A percentile compares a stretch with the other conserved stretches of the same genome.
Conservation (phyloP, 2,113 vertebrate species). For the Lepus europaeus region DNA sequence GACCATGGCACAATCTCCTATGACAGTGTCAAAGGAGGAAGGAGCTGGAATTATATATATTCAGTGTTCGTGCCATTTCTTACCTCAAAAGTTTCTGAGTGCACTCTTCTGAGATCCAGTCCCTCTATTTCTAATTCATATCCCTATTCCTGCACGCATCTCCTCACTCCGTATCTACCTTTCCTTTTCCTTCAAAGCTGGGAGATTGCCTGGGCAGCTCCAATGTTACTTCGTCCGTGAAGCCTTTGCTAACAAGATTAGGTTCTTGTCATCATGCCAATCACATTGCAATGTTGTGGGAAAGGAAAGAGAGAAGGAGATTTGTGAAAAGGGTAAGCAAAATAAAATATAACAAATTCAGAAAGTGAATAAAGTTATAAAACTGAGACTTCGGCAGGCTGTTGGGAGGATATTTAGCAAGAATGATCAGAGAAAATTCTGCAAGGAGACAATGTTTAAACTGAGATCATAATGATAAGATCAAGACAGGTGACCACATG, state of each 20-base stretch:
- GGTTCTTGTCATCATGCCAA: neutral
- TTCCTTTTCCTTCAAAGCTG: neutral
- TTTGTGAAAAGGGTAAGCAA: neutral
- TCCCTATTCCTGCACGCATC: neutral
- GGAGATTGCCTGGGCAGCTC: neutral
- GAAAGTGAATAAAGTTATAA: neutral
- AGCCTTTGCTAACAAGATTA: neutral
- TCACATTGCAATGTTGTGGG: neutral
- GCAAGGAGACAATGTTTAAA: neutral
- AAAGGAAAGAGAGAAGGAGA: neutral
- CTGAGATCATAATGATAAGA: neutral
- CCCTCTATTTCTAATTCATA: neutral
- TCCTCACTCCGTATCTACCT: neutral
- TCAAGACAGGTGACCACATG: neutral
- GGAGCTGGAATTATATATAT: neutral
- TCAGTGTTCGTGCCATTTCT: rapidly evolving
- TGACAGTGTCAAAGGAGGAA: neutral
- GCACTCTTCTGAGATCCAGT: too few relatives aligned
- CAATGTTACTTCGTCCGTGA: neutral
- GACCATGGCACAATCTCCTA: too few relatives aligned
- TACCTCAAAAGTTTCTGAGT: neutral
- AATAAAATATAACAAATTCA: neutral
- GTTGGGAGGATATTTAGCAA: neutral
- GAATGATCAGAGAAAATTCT: neutral
- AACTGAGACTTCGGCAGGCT: neutral